Percentiles rank a stretch among this genome's conserved stretches.
Conservation (phyloP, 2,888 invertebrate genomes). For the Stenolophus ochropezus region DNA sequence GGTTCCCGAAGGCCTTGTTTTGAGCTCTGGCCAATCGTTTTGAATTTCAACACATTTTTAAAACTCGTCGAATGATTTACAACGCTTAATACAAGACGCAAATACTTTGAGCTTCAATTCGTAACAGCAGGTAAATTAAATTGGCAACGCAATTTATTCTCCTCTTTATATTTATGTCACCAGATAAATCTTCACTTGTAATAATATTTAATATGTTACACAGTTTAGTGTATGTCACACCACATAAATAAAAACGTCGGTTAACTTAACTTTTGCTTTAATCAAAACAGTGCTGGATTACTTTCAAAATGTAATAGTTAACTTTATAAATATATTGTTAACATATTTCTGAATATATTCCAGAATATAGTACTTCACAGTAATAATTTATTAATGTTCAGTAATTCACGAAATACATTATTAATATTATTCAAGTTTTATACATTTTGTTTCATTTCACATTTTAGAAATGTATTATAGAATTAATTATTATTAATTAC, state of each 20-base stretch:
- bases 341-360: too few relatives aligned
- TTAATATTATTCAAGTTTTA: too few relatives aligned
- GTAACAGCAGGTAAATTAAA: conserved; percentile 6
- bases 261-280: too few relatives aligned
- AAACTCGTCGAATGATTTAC: conserved; percentile 35
- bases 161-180: background rate
- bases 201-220: background rate
- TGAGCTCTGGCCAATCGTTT: conserved; percentile 48
- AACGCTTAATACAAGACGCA: background rate
- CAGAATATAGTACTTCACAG: too few relatives aligned
- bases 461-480: too few relatives aligned
- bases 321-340: too few relatives aligned
- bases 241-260: background rate
- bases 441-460: too few relatives aligned
- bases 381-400: too few relatives aligned
- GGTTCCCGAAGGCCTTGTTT: conserved; percentile 34
- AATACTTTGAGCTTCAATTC: conserved; percentile 1
- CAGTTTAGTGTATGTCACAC: background rate
- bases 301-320: too few relatives aligned
- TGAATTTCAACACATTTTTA: conserved; percentile 46
- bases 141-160: background rate
- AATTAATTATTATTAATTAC: too few relatives aligned
- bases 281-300: too few relatives aligned
- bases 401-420: too few relatives aligned
- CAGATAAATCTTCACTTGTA: background rate